Base-by-base conservation (phyloP, 2,888 invertebrate species). In the Acleris laterana region DNA sequence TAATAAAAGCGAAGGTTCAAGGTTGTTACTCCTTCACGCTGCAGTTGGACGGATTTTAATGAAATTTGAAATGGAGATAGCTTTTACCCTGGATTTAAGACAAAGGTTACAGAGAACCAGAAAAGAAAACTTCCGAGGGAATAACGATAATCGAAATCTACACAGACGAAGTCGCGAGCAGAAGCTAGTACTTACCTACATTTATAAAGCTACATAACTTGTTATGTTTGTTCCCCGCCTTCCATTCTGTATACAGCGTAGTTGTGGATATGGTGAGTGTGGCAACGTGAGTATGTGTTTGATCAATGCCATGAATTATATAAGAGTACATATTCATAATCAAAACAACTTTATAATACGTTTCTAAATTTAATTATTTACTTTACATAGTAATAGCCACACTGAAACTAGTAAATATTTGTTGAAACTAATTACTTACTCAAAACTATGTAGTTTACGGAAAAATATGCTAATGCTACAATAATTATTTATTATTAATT, bases 251-350 rank as follows among this genome's bases (percentile, higher is more conserved):
- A 38, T 13, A 32, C 32, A 32, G 38, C 13, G 42, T 19, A 13
- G 38, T 46, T 22, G 62, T 62, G 48, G 53, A 9, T 22, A 48
- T 28, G 28, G 58, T 62, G 61, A 61, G 53, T 57, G 65, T 68
- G 58, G 65, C 58, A 68, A 68, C 68, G 64, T 58, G 48, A 32
- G 42, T 38, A 38, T 68, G 60, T 68, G 65, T 68, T 68, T 61
- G 60, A 65, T 65, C 68, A 62, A 68, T 68, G 63, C 32, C 32
- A 56, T 50, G 51, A 38, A 61, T 65, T 61, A 65, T 32, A 61
- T 57, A 57, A 57, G 44, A 5, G n/a, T 46, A 44, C n/a, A 19
- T 53, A 38, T 55, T 32, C 9, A 44, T 42, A 19, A 56, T n/a
- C 6, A 17, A n/a, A 25, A 57, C 3, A 44, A 25, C 13, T 6